These are phyloP conservation scores for Harpagus bidentatus DNA, from an alignment of 2,113 vertebrate species.

Conservation along the genomic window DNA sequence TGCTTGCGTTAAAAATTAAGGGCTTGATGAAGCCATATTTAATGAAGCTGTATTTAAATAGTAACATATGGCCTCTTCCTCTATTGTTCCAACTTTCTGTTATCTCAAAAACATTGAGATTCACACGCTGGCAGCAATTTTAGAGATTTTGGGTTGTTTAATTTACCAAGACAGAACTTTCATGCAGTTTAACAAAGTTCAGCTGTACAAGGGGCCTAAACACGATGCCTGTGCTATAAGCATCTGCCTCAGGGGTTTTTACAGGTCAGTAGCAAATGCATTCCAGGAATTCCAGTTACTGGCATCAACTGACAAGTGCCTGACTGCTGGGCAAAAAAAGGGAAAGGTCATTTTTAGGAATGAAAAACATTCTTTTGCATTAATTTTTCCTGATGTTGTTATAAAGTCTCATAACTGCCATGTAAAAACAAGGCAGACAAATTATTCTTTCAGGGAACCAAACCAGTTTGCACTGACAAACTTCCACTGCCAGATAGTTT, in stretches of 20 bases:
- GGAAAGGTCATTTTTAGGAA: constrained; percentile 40
- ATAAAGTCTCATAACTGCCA: neutral
- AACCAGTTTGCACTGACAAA: neutral
- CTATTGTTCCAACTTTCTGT: constrained; percentile 35
- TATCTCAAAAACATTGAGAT: neutral
- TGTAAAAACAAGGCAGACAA: neutral
- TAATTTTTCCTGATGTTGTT: neutral
- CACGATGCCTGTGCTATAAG: neutral
- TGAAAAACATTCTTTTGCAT: neutral
- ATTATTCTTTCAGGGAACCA: neutral
- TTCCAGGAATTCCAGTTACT: constrained; percentile 12
- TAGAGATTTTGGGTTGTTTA: neutral
- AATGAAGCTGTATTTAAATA: neutral
- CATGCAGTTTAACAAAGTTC: neutral
- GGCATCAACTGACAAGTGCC: neutral
- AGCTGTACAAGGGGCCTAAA: neutral
- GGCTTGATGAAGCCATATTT: neutral
- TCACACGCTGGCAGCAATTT: neutral
- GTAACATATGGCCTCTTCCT: neutral
- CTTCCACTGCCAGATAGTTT: neutral
- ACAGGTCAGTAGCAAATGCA: neutral
- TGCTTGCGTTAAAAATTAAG: neutral
- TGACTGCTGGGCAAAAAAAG: neutral
- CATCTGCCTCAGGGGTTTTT: neutral
- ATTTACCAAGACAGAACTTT: constrained; percentile 2